Evolutionary conservation across 2,888 invertebrate species (phyloP).

Genomic region (Eupithecia abbreviata): DNA sequence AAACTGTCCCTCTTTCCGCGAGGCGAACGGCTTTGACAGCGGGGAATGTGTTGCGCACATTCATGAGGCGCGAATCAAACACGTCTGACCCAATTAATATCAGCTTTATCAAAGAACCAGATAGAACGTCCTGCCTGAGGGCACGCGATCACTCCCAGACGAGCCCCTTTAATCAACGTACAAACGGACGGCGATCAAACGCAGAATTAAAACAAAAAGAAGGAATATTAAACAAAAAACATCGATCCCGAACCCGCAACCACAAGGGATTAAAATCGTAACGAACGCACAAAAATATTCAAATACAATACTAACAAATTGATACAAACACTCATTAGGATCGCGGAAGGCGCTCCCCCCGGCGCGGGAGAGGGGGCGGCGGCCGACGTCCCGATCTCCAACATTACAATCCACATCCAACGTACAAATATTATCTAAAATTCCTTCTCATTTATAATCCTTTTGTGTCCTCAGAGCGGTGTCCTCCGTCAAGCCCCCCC

Average conservation of each 20-base stretch:
- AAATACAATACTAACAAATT: constrained; percentile 85
- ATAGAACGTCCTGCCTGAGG: constrained; percentile 22
- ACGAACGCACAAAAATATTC: constrained; percentile 83
- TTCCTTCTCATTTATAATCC: constrained; percentile 85
- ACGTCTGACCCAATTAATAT: constrained; percentile 35
- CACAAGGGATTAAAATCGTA: constrained; percentile 82
- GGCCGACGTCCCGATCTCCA: constrained; percentile 65
- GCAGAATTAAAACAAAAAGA: constrained; percentile 59
- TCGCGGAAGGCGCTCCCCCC: constrained; percentile 71
- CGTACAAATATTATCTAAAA: constrained; percentile 85
- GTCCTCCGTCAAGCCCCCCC: constrained; percentile 81
- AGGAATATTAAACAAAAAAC: constrained; percentile 72
- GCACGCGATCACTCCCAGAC: constrained; percentile 52
- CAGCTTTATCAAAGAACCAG: constrained; percentile 25
- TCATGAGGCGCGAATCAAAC: constrained; percentile 33
- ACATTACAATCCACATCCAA: constrained; percentile 83
- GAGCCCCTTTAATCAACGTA: constrained; percentile 74
- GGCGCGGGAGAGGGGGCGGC: constrained; percentile 47
- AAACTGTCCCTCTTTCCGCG: constrained; percentile 43
- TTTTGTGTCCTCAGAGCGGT: constrained; percentile 84
- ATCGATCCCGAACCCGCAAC: constrained; percentile 74
- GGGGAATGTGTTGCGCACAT: constrained; percentile 41
- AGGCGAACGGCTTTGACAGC: constrained; percentile 33
- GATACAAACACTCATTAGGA: constrained; percentile 84
- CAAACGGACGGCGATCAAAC: constrained; percentile 53